Percentiles rank a stretch among this genome's conserved stretches.
phyloP scores from a whole-genome alignment of 2,113 vertebrate genomes.

The Eretmochelys imbricata region DNA sequence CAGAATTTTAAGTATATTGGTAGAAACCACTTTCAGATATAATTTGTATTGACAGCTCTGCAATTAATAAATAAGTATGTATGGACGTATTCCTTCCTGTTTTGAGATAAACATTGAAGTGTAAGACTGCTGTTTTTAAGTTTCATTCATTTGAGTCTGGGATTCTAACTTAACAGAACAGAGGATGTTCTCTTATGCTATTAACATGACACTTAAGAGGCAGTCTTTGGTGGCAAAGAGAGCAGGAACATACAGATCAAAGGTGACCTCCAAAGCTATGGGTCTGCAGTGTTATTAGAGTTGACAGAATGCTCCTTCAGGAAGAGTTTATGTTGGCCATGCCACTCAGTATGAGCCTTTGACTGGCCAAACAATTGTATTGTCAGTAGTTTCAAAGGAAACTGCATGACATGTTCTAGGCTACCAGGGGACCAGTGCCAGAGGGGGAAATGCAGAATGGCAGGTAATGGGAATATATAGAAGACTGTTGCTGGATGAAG shows the following conservation, averaged over 20 bases:
- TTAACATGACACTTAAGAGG: background rate
- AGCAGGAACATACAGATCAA: background rate
- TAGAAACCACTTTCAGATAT: background rate
- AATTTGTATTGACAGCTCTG: background rate
- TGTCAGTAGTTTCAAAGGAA: slow-evolving; percentile 6
- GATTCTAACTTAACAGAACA: background rate
- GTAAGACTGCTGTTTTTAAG: background rate
- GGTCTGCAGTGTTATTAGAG: background rate
- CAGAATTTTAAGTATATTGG: background rate
- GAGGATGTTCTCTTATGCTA: background rate
- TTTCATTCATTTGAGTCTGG: background rate
- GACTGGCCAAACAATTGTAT: background rate
- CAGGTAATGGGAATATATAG: background rate
- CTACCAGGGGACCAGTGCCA: fast-evolving
- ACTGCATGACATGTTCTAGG: background rate
- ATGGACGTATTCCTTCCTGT: background rate
- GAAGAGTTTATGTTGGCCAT: background rate
- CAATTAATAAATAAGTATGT: background rate
- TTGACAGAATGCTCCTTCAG: background rate
- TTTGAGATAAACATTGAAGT: background rate
- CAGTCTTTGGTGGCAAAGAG: background rate
- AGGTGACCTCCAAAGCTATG: background rate
- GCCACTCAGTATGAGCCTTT: background rate
- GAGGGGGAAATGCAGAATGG: background rate
- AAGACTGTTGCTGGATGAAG: background rate